These are phyloP conservation scores for Tetranychus piercei DNA, from an alignment of 2,888 invertebrate species.

Conservation along the genomic window DNA sequence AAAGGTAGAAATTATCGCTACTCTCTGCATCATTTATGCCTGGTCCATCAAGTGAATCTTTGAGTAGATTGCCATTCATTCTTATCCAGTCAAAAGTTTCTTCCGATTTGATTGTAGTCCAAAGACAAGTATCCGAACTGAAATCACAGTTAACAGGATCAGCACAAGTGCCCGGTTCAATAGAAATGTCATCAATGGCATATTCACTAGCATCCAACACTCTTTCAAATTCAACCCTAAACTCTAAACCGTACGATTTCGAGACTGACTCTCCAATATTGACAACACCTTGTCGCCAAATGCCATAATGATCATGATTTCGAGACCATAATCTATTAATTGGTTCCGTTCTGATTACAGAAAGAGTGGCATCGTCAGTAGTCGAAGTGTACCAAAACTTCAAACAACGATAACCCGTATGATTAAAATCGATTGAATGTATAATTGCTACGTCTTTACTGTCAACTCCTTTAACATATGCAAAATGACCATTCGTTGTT, in stretches of 20 bases:
- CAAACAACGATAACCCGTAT: not conserved
- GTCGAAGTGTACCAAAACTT: not conserved
- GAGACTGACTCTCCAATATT: not conserved
- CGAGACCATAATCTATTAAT: not conserved
- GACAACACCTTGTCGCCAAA: not conserved
- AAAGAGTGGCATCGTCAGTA: not conserved
- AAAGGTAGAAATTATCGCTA: not conserved
- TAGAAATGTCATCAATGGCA: not conserved
- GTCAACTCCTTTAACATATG: not conserved
- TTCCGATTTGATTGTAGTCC: not conserved
- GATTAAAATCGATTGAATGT: not conserved
- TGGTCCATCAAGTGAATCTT: not conserved
- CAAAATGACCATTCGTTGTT: not conserved
- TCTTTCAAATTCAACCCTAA: not conserved
- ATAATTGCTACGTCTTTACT: not conserved
- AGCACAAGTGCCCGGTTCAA: not conserved
- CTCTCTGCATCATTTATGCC: not conserved
- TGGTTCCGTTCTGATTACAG: no score
- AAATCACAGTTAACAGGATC: not conserved
- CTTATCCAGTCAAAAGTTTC: not conserved
- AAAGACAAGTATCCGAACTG: not conserved
- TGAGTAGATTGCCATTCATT: not conserved
- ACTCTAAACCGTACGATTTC: not conserved
- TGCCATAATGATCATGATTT: not conserved
- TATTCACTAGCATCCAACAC: not conserved